These are phyloP conservation scores for Falco novaeseelandiae DNA, from an alignment of 2,797 vertebrate genomes.

Conservation along the genomic window DNA sequence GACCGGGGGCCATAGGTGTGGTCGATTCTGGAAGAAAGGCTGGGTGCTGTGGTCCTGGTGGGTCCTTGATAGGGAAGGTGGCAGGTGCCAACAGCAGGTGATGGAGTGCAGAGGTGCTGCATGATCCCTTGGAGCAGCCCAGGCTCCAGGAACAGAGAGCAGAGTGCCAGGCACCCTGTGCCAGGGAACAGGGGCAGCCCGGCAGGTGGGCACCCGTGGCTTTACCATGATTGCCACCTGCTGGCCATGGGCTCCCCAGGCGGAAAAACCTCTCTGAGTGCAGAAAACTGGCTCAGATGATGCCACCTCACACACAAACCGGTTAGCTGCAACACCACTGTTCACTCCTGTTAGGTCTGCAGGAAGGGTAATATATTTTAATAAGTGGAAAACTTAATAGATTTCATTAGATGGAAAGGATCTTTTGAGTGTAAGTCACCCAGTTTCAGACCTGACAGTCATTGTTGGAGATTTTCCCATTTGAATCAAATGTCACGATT, in stretches of 20 bases:
- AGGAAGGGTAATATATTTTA: not conserved
- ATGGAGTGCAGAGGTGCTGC: not conserved
- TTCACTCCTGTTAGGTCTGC: accelerated
- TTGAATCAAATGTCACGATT: not conserved
- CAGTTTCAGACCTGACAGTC: not conserved
- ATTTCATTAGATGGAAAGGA: not conserved
- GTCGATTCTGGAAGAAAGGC: not conserved
- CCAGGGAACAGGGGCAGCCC: not conserved
- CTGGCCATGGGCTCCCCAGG: not conserved
- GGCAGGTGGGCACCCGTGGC: not conserved
- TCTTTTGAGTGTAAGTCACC: not conserved
- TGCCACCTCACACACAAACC: not conserved
- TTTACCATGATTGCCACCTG: constrained; percentile 23
- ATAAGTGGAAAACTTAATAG: not conserved
- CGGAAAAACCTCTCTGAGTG: not conserved
- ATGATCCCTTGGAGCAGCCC: not conserved
- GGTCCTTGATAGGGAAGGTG: not conserved
- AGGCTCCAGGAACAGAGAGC: no score
- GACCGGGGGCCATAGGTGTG: accelerated
- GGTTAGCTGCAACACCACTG: accelerated
- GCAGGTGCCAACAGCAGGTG: not conserved
- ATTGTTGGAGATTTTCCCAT: not conserved
- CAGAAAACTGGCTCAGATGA: not conserved
- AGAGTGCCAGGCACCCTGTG: no score
- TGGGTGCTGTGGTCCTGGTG: not conserved